Conservation (phyloP, 2,888 invertebrate species). For the Amiota minor region DNA sequence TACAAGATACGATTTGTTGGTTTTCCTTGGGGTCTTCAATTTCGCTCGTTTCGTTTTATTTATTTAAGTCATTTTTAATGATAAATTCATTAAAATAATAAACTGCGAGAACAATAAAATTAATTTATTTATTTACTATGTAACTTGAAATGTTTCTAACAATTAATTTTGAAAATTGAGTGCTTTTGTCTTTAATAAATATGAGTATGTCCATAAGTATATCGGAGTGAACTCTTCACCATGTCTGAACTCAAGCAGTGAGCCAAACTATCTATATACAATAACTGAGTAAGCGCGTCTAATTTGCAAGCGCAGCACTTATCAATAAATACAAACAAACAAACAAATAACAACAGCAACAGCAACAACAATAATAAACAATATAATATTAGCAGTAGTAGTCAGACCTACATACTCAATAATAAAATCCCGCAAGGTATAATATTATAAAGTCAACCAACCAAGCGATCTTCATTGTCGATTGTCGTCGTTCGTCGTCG, state of each 20-base stretch:
- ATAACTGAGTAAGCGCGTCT: not conserved
- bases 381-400: constrained; percentile 42
- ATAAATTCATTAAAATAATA: constrained; percentile 24
- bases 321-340: constrained; percentile 37
- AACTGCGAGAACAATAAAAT: constrained; percentile 34
- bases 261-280: not conserved
- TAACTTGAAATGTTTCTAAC: not conserved
- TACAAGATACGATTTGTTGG: not conserved
- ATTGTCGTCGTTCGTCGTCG: not conserved
- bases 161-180: not conserved
- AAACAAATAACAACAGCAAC: constrained; percentile 32
- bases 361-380: constrained; percentile 33
- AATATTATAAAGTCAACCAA: not conserved
- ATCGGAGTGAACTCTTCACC: constrained; percentile 1
- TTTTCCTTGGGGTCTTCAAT: not conserved
- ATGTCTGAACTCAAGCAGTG: constrained; percentile 4
- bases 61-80: constrained; percentile 6
- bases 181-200: not conserved
- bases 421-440: not conserved
- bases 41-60: not conserved
- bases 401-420: not conserved
- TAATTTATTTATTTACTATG: constrained; percentile 6
- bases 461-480: constrained; percentile 36
- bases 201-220: not conserved
- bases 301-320: constrained; percentile 51